Base-by-base conservation (phyloP, 2,888 invertebrate species). In the Eurytoma adleriae region DNA sequence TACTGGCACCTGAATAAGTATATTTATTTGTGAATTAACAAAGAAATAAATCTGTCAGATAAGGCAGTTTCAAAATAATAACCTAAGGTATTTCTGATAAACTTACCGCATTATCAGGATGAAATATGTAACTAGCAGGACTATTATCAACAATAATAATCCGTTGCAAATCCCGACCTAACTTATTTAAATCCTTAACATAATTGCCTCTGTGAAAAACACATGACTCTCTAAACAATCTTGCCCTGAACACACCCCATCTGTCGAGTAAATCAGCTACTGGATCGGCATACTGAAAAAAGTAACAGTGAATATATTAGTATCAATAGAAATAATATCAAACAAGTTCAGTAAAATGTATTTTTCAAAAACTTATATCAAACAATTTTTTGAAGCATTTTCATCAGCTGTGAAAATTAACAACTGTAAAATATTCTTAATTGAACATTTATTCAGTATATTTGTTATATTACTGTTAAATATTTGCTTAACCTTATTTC, bases 151-250 rank as follows among this genome's bases (percentile, higher is more conserved):
- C 97, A 89, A 99, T 99, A 89, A 99, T 96, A 89, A 99, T 98
- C 91, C 98, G 96, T 88, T 97, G 96, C 91, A 99, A 93, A 92
- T 99, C 98, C 84, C 99, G 94, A 82, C 99, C 99, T 85, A 99
- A 93, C 90, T 98, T 97, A 93, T 98, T 98, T 89, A 99, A 94
- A 94, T 99, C 99, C 94, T 99, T 99, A 88, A 99, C 99, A 93
- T 99, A 99, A 93, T 99, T 99, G 87, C 99, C 99, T 92, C 98
- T 95, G 93, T 99, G 98, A 94, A 98, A 99, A 91, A 99, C 99
- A 93, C 99, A 99, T 87, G 99, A 98, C 94, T 99, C 99, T 91
- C 99, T 95, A 94, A 99, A 99, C 89, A 99, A 93, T 89, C 99
- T 95, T 87, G 97, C 96, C 89, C 97, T 95, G 93, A 98, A 98